Conservation (phyloP, 2,888 invertebrate species). For the Diarsia brunnea region DNA sequence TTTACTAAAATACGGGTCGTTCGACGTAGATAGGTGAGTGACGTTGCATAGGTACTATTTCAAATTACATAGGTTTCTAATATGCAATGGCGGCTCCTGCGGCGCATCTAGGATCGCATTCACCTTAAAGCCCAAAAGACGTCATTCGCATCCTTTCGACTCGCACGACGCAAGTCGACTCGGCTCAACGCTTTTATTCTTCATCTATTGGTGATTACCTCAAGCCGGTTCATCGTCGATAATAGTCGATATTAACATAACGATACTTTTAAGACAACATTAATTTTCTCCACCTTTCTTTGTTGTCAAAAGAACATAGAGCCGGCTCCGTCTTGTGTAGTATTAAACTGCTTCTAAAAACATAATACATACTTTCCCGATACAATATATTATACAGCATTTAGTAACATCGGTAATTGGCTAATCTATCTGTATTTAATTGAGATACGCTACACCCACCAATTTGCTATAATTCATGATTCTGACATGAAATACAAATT, state of each 20-base stretch:
- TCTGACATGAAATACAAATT: constrained; percentile 42
- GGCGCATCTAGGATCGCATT: too few species aligned
- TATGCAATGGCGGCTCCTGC: too few species aligned
- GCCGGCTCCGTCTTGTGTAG: background rate
- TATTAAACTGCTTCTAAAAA: background rate
- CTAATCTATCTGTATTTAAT: constrained; percentile 41
- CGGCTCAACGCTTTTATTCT: too few species aligned
- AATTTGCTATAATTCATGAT: constrained; percentile 31
- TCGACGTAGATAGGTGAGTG: too few species aligned
- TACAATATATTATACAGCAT: background rate
- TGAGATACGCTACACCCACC: constrained; percentile 25
- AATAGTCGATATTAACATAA: background rate
- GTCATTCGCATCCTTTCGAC: too few species aligned
- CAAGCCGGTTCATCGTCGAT: background rate
- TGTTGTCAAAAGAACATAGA: background rate
- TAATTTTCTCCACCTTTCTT: too few species aligned
- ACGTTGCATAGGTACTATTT: too few species aligned
- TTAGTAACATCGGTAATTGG: constrained; percentile 1
- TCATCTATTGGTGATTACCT: background rate
- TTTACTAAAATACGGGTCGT: too few species aligned
- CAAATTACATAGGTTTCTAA: too few species aligned
- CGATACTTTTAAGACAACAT: background rate
- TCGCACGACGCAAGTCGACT: too few species aligned
- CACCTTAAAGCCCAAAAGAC: too few species aligned
- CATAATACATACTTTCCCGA: background rate